phyloP scores from a whole-genome alignment of 1,140 invertebrate species.

The Pachyrhynchus sulphureomaculatus region DNA sequence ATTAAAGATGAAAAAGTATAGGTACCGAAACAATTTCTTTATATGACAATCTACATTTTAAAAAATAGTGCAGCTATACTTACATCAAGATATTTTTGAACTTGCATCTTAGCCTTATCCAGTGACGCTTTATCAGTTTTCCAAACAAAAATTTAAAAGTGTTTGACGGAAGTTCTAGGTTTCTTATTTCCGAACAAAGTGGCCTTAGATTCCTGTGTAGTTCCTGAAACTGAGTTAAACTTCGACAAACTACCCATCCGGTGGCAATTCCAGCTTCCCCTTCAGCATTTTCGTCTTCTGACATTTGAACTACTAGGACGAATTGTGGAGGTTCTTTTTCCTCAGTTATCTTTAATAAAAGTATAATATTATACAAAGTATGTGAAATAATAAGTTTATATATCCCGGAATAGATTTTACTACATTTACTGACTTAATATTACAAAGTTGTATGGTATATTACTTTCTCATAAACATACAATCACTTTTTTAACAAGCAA shows the following conservation, averaged over 20 bases:
- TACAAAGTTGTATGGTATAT: too few species aligned
- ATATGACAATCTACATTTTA: too few species aligned
- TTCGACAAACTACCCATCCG: constrained; percentile 82
- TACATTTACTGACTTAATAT: too few species aligned
- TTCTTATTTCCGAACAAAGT: constrained; percentile 76
- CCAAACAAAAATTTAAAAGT: constrained; percentile 78
- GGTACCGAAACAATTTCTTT: too few species aligned
- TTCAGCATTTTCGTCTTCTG: constrained; percentile 61
- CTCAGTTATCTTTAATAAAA: constrained; percentile 62
- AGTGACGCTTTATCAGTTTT: constrained; percentile 74
- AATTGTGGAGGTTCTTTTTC: constrained; percentile 81
- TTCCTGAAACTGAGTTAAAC: constrained; percentile 79
- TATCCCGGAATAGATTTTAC: too few species aligned
- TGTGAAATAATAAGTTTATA: too few species aligned
- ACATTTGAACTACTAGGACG: constrained; percentile 77
- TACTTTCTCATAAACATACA: too few species aligned
- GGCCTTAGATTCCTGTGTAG: constrained; percentile 81
- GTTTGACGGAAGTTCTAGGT: constrained; percentile 76
- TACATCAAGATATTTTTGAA: constrained; percentile 85
- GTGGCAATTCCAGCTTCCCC: constrained; percentile 68
- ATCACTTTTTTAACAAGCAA: too few species aligned
- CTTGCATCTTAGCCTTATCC: constrained; percentile 78
- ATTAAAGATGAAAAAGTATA: too few species aligned
- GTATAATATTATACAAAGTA: too few species aligned
- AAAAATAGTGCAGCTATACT: too few species aligned